A percentile compares a stretch with the other conserved stretches of the same genome.
These are phyloP conservation scores for Trachythela sp. DNA, from an alignment of 64 coral and sea anemone genomes.

Conservation along the genomic window DNA sequence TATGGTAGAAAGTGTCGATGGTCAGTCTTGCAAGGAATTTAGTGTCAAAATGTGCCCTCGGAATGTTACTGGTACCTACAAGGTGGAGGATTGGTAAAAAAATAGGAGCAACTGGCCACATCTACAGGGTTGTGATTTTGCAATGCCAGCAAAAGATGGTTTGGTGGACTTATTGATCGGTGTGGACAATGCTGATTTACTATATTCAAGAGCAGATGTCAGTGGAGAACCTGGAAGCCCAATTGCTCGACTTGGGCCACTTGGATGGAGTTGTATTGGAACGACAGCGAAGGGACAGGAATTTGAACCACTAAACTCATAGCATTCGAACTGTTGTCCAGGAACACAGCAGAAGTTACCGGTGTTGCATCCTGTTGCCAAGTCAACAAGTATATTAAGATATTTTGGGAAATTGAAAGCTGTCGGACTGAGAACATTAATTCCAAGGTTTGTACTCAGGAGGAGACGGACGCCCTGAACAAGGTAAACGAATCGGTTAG, in stretches of 20 bases:
- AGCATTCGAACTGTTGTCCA: neutral
- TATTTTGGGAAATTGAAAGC: neutral
- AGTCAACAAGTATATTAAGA: neutral
- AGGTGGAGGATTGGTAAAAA: neutral
- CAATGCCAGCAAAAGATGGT: slow-evolving; percentile 6
- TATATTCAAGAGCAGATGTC: neutral
- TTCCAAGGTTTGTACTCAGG: neutral
- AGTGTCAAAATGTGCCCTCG: neutral
- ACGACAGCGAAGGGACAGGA: neutral
- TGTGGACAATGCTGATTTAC: neutral
- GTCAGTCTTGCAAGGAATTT: neutral
- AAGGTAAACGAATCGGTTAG: neutral
- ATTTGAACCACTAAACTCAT: too few relatives aligned
- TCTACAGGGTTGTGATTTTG: neutral
- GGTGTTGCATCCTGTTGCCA: neutral
- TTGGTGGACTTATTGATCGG: neutral
- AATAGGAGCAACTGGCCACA: neutral
- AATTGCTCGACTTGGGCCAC: neutral
- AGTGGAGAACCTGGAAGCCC: neutral
- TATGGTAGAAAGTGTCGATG: neutral
- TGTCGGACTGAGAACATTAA: neutral
- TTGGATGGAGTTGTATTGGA: neutral
- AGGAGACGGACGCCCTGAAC: neutral
- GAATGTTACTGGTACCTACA: neutral
- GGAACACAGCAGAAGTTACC: neutral